Percentiles rank a stretch among this genome's conserved stretches.
Conservation (phyloP, 2,888 invertebrate species). For the Himalopsyche anomala region DNA sequence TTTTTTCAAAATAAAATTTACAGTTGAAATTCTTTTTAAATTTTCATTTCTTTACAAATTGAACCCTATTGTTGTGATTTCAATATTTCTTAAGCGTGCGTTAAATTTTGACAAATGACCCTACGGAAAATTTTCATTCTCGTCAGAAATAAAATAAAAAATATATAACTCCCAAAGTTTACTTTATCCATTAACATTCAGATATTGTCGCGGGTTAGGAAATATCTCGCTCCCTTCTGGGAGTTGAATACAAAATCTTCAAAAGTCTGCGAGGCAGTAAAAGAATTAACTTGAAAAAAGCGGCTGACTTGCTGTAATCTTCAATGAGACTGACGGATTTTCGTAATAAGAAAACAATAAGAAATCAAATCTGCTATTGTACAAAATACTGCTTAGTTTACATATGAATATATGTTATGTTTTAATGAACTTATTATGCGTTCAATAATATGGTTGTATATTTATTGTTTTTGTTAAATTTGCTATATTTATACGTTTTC, state of each 20-base stretch:
- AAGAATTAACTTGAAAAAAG: conserved; percentile 28
- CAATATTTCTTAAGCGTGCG: conserved; percentile 18
- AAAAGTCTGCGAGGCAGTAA: conserved; percentile 5
- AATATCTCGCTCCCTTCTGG: conserved; percentile 35
- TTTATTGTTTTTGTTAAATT: too few species aligned
- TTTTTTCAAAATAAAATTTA: too few species aligned
- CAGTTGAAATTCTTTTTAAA: too few species aligned
- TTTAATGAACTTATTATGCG: too few species aligned
- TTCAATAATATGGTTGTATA: too few species aligned
- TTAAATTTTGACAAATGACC: conserved; percentile 7
- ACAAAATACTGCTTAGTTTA: too few species aligned
- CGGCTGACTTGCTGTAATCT: conserved; percentile 19
- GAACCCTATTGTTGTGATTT: background rate
- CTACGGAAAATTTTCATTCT: conserved; percentile 22
- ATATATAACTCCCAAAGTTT: conserved; percentile 30
- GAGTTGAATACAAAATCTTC: conserved; percentile 6
- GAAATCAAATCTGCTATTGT: background rate
- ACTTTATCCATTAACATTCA: conserved; percentile 50
- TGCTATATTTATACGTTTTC: too few species aligned
- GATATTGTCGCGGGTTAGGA: conserved; percentile 48
- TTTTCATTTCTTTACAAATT: too few species aligned
- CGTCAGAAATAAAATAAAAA: background rate
- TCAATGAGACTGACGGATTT: background rate
- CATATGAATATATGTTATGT: too few species aligned
- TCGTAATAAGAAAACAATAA: background rate